Conservation (phyloP, 1,140 invertebrate genomes). For the Cotesia glomerata region DNA sequence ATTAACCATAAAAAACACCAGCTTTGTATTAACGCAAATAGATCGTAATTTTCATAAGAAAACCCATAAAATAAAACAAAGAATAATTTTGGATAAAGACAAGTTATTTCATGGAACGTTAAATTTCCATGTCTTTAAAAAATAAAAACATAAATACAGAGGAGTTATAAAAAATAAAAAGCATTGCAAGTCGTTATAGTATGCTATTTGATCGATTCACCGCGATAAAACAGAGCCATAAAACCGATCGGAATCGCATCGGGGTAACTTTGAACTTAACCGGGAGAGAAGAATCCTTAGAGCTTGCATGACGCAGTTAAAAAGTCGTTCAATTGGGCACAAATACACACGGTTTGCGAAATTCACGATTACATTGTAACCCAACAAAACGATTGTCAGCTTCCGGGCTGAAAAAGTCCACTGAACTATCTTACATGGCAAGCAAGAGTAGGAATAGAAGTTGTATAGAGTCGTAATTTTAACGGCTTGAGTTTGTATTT, state of each 20-base stretch:
- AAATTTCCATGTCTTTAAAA: conserved; percentile 13
- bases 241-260: conserved; percentile 35
- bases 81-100: conserved; percentile 29
- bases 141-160: not conserved
- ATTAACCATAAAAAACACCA: no score
- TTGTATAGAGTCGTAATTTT: conserved; percentile 47
- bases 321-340: conserved; percentile 28
- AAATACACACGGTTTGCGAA: conserved; percentile 13
- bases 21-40: no score
- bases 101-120: conserved; percentile 28
- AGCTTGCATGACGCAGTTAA: conserved; percentile 17
- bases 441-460: conserved; percentile 3
- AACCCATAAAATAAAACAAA: conserved; percentile 5
- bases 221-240: conserved; percentile 46
- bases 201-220: conserved; percentile 49
- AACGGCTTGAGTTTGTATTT: conserved; percentile 35
- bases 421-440: not conserved
- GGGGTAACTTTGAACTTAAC: conserved; percentile 24
- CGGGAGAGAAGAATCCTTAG: conserved; percentile 12
- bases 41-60: no score
- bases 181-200: conserved; percentile 40
- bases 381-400: not conserved
- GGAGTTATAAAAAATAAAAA: not conserved
- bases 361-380: conserved; percentile 34
- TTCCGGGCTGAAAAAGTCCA: not conserved